Conservation (phyloP, 2,113 vertebrate genomes). For the Oncorhynchus mykiss region DNA sequence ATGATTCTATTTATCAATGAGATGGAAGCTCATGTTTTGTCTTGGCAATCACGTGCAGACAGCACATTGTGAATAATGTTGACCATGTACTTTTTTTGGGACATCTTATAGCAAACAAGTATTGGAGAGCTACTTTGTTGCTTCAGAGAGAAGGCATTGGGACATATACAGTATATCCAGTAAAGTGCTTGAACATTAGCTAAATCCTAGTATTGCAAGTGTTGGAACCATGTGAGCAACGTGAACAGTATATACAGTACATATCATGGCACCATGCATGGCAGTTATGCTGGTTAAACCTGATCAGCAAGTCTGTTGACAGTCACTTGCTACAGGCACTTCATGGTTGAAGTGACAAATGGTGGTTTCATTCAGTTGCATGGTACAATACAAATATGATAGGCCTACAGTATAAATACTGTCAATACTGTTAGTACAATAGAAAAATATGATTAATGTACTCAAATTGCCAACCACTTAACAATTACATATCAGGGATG, state of each 20-base stretch:
- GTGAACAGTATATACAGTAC: no score
- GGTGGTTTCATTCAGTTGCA: not conserved
- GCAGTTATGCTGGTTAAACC: conserved; percentile 28
- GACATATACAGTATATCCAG: not conserved
- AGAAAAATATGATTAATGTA: not conserved
- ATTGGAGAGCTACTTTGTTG: no score
- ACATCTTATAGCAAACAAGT: not conserved
- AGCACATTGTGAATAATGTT: not conserved
- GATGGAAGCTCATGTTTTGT: not conserved
- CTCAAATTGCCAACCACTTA: not conserved
- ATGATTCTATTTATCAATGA: not conserved
- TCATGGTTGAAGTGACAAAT: not conserved
- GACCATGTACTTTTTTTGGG: not conserved
- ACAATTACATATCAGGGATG: not conserved
- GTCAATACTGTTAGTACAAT: not conserved
- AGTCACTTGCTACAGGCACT: not conserved
- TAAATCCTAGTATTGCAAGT: not conserved
- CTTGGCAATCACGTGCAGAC: not conserved
- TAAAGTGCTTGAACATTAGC: not conserved
- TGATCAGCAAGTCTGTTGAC: conserved; percentile 32
- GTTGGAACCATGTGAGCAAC: conserved; percentile 2
- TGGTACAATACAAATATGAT: not conserved
- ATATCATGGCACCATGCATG: not conserved
- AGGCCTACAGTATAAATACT: not conserved
- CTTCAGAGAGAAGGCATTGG: not conserved